These are phyloP conservation scores for Lateolabrax maculatus DNA, from an alignment of 2,797 vertebrate genomes.

Conservation along the genomic window DNA sequence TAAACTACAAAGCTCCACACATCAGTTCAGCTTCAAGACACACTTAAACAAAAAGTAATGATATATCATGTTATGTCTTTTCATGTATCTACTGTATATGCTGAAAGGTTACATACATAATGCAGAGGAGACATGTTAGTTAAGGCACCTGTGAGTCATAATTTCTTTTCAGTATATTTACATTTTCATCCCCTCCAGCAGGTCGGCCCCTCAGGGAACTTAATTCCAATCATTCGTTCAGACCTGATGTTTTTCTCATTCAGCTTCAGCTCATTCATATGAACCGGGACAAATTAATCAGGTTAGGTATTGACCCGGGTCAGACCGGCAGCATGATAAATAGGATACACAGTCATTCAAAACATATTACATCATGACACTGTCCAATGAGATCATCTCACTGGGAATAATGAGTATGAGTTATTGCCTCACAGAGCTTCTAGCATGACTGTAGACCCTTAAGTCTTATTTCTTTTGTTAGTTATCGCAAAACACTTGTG, in stretches of 20 bases:
- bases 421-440: not conserved
- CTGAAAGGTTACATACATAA: not conserved
- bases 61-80: not conserved
- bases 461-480: not conserved
- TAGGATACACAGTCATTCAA: slow-evolving; percentile 40
- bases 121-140: not conserved
- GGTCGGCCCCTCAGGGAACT: slow-evolving; percentile 16
- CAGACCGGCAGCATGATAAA: slow-evolving; percentile 50
- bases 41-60: not conserved
- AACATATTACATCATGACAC: slow-evolving; percentile 46
- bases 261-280: slow-evolving; percentile 27
- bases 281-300: slow-evolving; percentile 52
- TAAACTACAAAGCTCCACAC: slow-evolving; percentile 2
- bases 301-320: slow-evolving; percentile 48
- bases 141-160: slow-evolving; percentile 7
- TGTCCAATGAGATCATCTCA: slow-evolving; percentile 33
- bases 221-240: slow-evolving; percentile 26
- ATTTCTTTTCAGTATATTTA: slow-evolving; percentile 17
- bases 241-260: slow-evolving; percentile 37
- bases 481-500: not conserved
- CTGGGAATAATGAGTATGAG: slow-evolving; percentile 45
- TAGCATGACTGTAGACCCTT: not conserved
- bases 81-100: not conserved
- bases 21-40: slow-evolving; percentile 28
- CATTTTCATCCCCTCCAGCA: slow-evolving; percentile 20